Evolutionary conservation across 2,113 vertebrate genomes (phyloP), one percentile per base, ranked within the genome.

Genomic region (Caranx melampygus): DNA sequence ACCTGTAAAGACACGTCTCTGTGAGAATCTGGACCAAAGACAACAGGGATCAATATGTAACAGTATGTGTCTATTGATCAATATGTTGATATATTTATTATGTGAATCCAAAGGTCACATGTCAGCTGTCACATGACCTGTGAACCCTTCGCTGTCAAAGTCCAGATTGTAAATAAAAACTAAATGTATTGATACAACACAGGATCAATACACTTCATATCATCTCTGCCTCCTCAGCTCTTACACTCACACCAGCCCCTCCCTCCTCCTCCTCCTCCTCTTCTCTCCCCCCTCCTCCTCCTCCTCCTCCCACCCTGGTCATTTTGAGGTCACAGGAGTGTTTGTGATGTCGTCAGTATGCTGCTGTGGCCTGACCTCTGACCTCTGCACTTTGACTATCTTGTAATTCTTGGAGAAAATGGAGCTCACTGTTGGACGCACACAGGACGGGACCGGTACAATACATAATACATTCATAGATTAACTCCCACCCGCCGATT

Each of bases 151-250:
- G 47, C 54, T 75, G 74, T 73, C 74, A 14, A 44, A 40, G 31
- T 26, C 26, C 4, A 42, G 42, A 11, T 69, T 26, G 52, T 82
- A 79, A 82, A 85, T 83, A 57, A 76, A 35, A 55, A 13, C 61
- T 40, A 42, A 20, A 52, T 6, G 3, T 13, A 51, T 79, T 33
- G 42, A n/a, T 13, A 35, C 58, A n/a, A 64, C 52, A 60, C 54
- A 7, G 71, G 81, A 78, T 78, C 78, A 13, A 65, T 82, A 34
- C 45, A 61, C 47, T 67, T 78, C 70, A 44, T 15, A 37, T 65
- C 52, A 63, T 73, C 47, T 65, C 57, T 69, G 67, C 55, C n/a
- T 49, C 54, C 71, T 86, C 79, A 52, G 70, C 64, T 1, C 54
- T 55, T 21, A 54, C 13, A 1, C 21, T 26, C 59, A 3, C 47